Evolutionary conservation across 2,797 vertebrate species (phyloP), one percentile per base, ranked within the genome.

Genomic region (Gobionotothen gibberifrons): DNA sequence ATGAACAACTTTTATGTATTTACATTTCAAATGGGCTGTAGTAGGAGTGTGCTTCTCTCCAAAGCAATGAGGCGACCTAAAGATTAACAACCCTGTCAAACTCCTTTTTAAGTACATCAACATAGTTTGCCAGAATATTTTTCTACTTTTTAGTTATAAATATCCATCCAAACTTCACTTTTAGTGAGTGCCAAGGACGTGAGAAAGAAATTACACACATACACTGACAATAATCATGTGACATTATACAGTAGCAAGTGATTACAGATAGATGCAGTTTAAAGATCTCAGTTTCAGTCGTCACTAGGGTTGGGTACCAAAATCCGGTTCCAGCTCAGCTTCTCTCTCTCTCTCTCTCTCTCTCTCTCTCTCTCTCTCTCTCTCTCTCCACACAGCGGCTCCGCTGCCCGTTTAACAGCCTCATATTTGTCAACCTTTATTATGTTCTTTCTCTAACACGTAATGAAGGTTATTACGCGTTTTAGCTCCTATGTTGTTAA

Each of bases 241-340:
- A 68, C 43, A 47, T 68, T 39, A 9, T 22, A 54, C 51, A 42
- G 51, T 29, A 7, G 17, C 29, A 40, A 44, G 9, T 42, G 22
- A 65, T 74, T 72, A 62, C 73, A 58, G 39, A 56, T 47, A 32
- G n/a, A 11, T 66, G 57, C 26, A 19, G 55, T 29, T 63, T 2
- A 61, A 54, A 47, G n/a, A 40, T 55, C 51, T 74, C 69, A 21
- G 11, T 46, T 71, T 72, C 71, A 36, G 32, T 36, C 26, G 26
- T 26, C 26, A 26, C 26, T 26, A 26, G 26, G 26, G 4, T 4
- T 26, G 4, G 26, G 3, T 26, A 26, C 26, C 26, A 1, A 26
- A 26, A 26, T 26, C 26, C 26, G 0, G 26, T 26, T 26, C 26
- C 3, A 26, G 26, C 26, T 26, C 26, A 21, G 4, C 4, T 4